These are phyloP conservation scores for Aethina tumida DNA, from an alignment of 1,140 invertebrate species.

Conservation along the genomic window DNA sequence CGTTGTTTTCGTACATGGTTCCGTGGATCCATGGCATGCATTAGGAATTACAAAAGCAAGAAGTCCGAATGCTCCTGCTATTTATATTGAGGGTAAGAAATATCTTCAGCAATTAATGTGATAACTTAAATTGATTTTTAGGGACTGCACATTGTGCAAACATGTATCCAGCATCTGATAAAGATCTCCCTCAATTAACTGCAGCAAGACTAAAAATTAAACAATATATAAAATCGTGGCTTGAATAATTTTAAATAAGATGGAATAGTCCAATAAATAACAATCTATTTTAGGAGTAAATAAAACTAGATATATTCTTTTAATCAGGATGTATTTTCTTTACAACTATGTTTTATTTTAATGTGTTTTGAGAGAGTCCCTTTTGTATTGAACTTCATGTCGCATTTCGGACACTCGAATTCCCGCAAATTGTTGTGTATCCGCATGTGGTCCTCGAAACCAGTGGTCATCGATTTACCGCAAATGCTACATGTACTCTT, in stretches of 20 bases:
- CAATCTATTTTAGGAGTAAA: too few species aligned
- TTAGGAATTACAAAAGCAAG: constrained; percentile 56
- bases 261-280: too few species aligned
- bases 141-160: constrained; percentile 75
- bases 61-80: constrained; percentile 50
- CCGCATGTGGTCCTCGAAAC: constrained; percentile 29
- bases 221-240: constrained; percentile 40
- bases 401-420: constrained; percentile 27
- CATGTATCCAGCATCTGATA: constrained; percentile 58
- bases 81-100: constrained; percentile 56
- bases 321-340: too few species aligned
- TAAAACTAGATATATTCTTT: too few species aligned
- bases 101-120: not conserved
- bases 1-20: constrained; percentile 82
- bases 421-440: constrained; percentile 28
- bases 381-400: constrained; percentile 30
- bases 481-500: constrained; percentile 28
- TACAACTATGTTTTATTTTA: constrained; percentile 27
- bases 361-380: constrained; percentile 28
- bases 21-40: constrained; percentile 89
- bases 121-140: constrained; percentile 29
- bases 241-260: constrained; percentile 14
- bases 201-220: constrained; percentile 51
- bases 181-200: constrained; percentile 51
- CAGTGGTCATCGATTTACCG: constrained; percentile 24